A percentile compares a stretch with the other conserved stretches of the same genome.
These are phyloP conservation scores for Beaufortia kweichowensis DNA, from an alignment of 2,113 vertebrate species.

Conservation along the genomic window DNA sequence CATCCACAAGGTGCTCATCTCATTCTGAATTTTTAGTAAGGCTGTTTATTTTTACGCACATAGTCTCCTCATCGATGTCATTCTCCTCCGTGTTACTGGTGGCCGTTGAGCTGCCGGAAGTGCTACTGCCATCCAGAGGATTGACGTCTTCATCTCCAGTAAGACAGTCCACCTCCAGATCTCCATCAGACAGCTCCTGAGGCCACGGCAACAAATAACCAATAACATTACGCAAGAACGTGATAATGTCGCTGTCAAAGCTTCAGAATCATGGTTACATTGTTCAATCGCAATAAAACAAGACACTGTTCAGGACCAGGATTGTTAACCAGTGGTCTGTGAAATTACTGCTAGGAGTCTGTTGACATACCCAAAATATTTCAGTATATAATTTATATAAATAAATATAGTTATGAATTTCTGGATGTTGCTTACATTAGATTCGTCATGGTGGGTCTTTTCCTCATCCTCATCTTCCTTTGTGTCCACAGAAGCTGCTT, in stretches of 20 bases:
- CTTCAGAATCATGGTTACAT: not conserved
- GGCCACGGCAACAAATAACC: no score
- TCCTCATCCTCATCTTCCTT: constrained; percentile 83
- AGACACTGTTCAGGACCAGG: no score
- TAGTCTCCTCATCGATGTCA: constrained; percentile 97
- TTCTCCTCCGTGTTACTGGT: constrained; percentile 99
- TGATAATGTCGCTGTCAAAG: not conserved
- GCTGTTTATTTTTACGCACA: constrained; percentile 67
- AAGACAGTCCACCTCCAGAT: constrained; percentile 91
- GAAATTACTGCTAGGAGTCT: no score
- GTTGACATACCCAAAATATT: not conserved
- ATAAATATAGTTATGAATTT: not conserved
- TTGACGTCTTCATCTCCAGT: constrained; percentile 93
- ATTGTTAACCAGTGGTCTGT: no score
- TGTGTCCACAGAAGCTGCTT: constrained; percentile 64
- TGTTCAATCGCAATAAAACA: no score
- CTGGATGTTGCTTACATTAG: constrained; percentile 77
- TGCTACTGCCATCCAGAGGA: constrained; percentile 93
- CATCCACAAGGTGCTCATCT: no score
- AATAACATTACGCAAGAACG: not conserved
- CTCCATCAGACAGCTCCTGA: constrained; percentile 91
- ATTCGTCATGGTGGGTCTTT: constrained; percentile 89
- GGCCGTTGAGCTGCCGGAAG: constrained; percentile 94
- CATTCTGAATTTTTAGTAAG: not conserved
- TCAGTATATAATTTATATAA: not conserved